Conservation (phyloP, 2,888 invertebrate species). For the Melipona bicolor region DNA sequence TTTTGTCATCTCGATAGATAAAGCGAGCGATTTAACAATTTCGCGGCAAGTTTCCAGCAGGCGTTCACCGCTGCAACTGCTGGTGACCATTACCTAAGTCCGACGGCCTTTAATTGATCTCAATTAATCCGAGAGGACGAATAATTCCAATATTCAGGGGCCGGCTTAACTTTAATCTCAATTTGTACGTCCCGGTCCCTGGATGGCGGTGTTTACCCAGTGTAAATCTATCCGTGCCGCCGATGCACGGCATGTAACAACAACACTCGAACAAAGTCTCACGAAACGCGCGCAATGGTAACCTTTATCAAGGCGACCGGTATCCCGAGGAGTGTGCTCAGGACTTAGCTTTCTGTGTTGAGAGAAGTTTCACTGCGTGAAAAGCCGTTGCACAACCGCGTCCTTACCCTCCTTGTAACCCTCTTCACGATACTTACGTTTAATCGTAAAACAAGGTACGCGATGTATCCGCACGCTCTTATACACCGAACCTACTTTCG, state of each 20-base stretch:
- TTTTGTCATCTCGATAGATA: too few relatives aligned
- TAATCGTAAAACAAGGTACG: conserved; percentile 70
- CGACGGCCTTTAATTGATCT: conserved; percentile 41
- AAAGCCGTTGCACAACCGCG: conserved; percentile 18
- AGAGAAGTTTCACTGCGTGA: conserved; percentile 25
- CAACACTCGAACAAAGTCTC: conserved; percentile 37
- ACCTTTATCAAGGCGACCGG: conserved; percentile 49
- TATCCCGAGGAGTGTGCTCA: conserved; percentile 50
- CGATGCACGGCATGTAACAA: conserved; percentile 59
- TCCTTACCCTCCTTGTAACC: conserved; percentile 43
- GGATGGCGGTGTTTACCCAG: conserved; percentile 71
- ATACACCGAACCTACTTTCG: conserved; percentile 64
- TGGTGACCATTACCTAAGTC: conserved; percentile 4
- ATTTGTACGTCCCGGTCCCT: conserved; percentile 69
- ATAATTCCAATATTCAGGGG: conserved; percentile 58
- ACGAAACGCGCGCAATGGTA: conserved; percentile 44
- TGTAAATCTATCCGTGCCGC: conserved; percentile 73
- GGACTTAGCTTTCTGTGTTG: conserved; percentile 16
- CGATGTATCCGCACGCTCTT: conserved; percentile 59
- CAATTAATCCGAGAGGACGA: conserved; percentile 44
- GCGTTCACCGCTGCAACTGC: not conserved
- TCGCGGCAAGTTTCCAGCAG: not conserved
- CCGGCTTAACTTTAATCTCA: conserved; percentile 71
- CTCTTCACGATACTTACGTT: conserved; percentile 68
- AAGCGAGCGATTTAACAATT: not conserved